Conservation (phyloP, 1,140 invertebrate species). For the Papilio dardanus region DNA sequence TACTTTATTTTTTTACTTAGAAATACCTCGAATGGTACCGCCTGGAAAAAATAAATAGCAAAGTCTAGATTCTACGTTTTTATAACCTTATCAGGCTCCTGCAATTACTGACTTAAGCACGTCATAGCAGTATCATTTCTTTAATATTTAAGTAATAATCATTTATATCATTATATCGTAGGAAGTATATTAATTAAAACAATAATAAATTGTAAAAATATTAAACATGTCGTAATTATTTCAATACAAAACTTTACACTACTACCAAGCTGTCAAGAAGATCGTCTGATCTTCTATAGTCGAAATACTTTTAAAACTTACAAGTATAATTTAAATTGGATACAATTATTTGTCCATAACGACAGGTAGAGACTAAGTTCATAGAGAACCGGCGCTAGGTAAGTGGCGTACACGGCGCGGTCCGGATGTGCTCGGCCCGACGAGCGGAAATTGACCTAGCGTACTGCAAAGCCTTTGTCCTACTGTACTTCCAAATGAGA, state of each 20-base stretch:
- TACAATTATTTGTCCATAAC: background rate
- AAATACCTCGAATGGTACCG: background rate
- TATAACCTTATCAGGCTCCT: background rate
- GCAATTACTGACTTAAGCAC: background rate
- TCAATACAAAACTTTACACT: no score
- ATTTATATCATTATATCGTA: no score
- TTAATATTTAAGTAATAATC: no score
- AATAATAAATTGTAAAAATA: no score
- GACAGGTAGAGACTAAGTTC: conserved; percentile 14
- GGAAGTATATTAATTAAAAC: no score
- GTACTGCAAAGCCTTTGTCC: conserved; percentile 30
- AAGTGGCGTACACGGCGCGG: conserved; percentile 46
- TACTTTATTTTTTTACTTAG: conserved; percentile 5
- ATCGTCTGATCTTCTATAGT: no score
- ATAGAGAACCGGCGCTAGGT: conserved; percentile 29
- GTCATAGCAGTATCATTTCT: no score
- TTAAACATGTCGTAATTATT: no score
- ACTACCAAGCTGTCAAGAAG: no score
- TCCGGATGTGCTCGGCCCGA: conserved; percentile 40
- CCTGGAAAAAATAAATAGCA: conserved; percentile 1
- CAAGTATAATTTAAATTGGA: background rate
- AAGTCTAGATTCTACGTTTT: conserved; percentile 32
- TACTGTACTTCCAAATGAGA: background rate
- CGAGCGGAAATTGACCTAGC: conserved; percentile 48
- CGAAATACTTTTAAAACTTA: no score